Conservation (phyloP, 1,140 invertebrate genomes). For the Heliothis subflexa region DNA sequence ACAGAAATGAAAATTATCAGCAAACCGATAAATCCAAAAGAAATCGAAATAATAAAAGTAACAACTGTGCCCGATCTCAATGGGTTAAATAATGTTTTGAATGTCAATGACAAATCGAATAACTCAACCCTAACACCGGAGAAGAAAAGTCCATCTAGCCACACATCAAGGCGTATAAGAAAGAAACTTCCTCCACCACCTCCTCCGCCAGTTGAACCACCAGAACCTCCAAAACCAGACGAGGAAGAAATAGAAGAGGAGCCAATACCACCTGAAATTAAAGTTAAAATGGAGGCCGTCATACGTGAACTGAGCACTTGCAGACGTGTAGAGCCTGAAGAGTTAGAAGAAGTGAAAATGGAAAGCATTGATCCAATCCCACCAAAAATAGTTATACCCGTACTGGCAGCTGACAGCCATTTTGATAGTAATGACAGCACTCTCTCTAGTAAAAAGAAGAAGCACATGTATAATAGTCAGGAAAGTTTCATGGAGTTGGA, state of each 20-base stretch:
- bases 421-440: conserved; percentile 73
- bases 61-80: conserved; percentile 14
- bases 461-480: conserved; percentile 54
- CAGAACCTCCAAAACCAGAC: conserved; percentile 59
- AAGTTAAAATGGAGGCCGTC: conserved; percentile 87
- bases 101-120: conserved; percentile 56
- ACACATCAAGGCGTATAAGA: conserved; percentile 72
- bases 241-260: conserved; percentile 63
- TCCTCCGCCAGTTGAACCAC: conserved; percentile 68
- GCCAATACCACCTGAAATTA: conserved; percentile 82
- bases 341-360: conserved; percentile 60
- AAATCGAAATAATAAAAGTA: conserved; percentile 39
- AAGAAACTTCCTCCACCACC: conserved; percentile 83
- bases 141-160: conserved; percentile 68
- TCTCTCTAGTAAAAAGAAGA: conserved; percentile 58
- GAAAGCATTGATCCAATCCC: conserved; percentile 63
- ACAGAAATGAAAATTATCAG: conserved; percentile 51
- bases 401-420: conserved; percentile 73
- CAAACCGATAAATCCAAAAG: conserved; percentile 30
- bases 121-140: conserved; percentile 84
- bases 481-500: conserved; percentile 87
- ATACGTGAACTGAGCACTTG: conserved; percentile 86
- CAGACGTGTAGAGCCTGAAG: conserved; percentile 72
- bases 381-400: conserved; percentile 81
- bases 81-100: conserved; percentile 25